These are phyloP conservation scores for Calidris pygmaea DNA, from an alignment of 2,113 vertebrate species.

Conservation along the genomic window DNA sequence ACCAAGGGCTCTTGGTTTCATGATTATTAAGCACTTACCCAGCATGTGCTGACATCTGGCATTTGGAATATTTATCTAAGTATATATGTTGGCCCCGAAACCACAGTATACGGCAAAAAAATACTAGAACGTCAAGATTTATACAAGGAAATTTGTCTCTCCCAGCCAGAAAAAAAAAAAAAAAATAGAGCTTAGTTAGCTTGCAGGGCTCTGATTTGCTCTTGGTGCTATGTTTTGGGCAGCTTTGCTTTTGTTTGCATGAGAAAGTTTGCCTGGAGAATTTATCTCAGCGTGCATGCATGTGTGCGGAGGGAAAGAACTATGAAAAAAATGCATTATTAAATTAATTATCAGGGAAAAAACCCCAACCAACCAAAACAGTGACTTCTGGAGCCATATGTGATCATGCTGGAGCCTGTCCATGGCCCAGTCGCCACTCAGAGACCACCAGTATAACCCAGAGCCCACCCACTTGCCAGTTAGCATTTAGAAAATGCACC, in stretches of 20 bases:
- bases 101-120: neutral
- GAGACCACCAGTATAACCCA: neutral
- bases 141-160: neutral
- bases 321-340: neutral
- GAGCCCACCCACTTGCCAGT: neutral
- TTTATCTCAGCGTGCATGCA: neutral
- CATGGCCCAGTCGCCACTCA: neutral
- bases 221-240: neutral
- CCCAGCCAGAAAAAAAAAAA: neutral
- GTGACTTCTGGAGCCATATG: neutral
- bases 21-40: neutral
- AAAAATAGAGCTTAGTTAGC: neutral
- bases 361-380: accelerated
- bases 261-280: neutral
- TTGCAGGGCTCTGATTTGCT: neutral
- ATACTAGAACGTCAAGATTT: neutral
- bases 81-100: conserved; percentile 4
- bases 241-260: neutral
- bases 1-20: neutral
- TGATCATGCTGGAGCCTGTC: neutral
- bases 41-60: conserved; percentile 55
- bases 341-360: neutral
- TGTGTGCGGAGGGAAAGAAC: neutral
- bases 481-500: neutral
- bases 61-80: conserved; percentile 42